Evolutionary conservation across 2,113 vertebrate species (phyloP).

Genomic region (Upupa epops): DNA sequence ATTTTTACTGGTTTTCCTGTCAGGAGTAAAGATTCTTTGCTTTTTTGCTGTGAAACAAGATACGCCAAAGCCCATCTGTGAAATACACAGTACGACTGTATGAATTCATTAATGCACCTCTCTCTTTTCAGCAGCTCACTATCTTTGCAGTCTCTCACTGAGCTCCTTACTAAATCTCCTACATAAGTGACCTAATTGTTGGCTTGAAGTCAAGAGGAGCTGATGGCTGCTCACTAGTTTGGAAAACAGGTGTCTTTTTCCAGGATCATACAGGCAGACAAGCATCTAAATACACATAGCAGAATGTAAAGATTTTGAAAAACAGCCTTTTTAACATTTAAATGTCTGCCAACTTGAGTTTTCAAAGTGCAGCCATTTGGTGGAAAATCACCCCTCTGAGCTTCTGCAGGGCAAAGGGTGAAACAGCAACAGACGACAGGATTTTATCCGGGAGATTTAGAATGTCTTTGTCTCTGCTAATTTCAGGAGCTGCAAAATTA

Average conservation of each 20-base stretch:
- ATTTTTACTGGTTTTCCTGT: conserved; percentile 1
- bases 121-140: not conserved
- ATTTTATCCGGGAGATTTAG: conserved; percentile 16
- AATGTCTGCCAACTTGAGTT: not conserved
- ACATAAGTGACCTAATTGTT: conserved; percentile 45
- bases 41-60: conserved; percentile 4
- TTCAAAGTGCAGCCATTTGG: not conserved
- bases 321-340: not conserved
- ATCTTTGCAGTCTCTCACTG: not conserved
- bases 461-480: conserved; percentile 48
- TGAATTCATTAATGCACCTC: conserved; percentile 13
- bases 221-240: not conserved
- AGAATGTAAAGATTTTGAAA: not conserved
- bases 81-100: not conserved
- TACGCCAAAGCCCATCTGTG: not conserved
- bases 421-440: conserved; percentile 10
- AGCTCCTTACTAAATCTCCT: conserved; percentile 33
- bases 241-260: conserved; percentile 31
- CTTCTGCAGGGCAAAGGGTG: not conserved
- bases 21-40: not conserved
- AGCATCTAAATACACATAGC: not conserved
- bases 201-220: conserved; percentile 8
- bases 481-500: conserved; percentile 58
- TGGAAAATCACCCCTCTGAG: not conserved
- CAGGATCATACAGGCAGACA: not conserved